Base-by-base conservation (phyloP, 2,113 vertebrate species). In the Onychostoma macrolepis region DNA sequence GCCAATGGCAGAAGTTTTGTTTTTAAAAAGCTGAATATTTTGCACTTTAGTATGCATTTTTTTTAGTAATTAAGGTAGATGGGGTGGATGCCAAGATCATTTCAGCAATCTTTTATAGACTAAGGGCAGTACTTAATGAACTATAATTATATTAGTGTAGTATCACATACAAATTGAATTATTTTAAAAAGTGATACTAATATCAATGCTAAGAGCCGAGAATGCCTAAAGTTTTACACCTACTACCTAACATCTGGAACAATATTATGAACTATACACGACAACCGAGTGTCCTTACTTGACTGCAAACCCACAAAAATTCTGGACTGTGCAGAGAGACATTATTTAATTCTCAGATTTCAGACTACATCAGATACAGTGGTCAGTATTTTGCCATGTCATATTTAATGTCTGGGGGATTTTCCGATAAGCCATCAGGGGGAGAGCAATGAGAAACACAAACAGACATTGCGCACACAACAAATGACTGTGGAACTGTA, bases 401-500 rank as follows among this genome's bases (percentile, higher is more conserved):
- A 61, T 80, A 21, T 65, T 45, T 43, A 82, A 67, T 45, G 41
- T 71, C 43, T 83, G 15, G 26, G 43, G 10, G 19, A 24, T 71
- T 63, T 81, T 63, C 79, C 17, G 4, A 43, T 43, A 43, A 45
- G 38, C n/a, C 6, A 48, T 50, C 28, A 69, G 26, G 41, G 24
- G 19, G 3, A 83, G 28, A 19, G 58, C 38, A 45, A 41, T 45
- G 79, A 81, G 26, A 74, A n/a, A 84, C 33, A 74, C 48, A 75
- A 50, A 84, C 69, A 63, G 33, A 77, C 53, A 8, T 58, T 58
- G 53, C 21, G 53, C 53, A 58, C 83, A 13, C 28, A 65, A 69
- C 80, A 84, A 84, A 74, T 26, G 24, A 56, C 82, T 84, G 30
- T 19, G 36, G 6, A 71, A 83, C 6, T 7, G 78, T 38, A 50